Evolutionary conservation across 92 coral and sea anemone species (phyloP).

Genomic region (Isaurus tuberculatus): DNA sequence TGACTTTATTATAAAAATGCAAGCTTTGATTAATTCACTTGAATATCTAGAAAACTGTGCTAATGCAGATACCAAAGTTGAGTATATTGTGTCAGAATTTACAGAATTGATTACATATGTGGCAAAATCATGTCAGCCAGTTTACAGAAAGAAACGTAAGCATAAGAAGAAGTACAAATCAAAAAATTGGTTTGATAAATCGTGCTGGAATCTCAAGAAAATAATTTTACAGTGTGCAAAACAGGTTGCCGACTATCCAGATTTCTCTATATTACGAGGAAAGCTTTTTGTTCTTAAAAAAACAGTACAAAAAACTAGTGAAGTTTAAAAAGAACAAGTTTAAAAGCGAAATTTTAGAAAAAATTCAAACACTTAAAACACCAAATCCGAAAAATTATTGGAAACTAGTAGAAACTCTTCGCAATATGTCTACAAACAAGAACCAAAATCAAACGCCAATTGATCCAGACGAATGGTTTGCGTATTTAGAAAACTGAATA

Average conservation of each 20-base stretch:
- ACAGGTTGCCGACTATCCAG: constrained; percentile 4
- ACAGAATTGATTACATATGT: no score
- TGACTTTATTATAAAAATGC: neutral
- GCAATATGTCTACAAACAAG: neutral
- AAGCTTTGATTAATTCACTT: neutral
- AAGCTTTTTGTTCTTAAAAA: constrained; percentile 12
- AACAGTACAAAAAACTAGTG: constrained; percentile 21
- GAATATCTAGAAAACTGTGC: constrained; percentile 18
- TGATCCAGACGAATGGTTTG: constrained; percentile 4
- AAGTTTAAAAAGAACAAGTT: constrained; percentile 7
- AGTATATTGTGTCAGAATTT: no score
- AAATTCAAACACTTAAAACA: constrained; percentile 17
- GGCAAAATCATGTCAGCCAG: no score
- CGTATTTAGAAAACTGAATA: constrained; percentile 20
- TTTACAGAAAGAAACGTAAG: no score
- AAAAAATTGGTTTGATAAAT: no score
- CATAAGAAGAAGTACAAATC: no score
- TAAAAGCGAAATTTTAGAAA: neutral
- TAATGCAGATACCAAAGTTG: no score
- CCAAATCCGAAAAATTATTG: constrained; percentile 25
- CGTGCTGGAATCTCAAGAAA: no score
- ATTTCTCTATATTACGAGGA: constrained; percentile 27
- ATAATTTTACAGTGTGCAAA: constrained; percentile 22
- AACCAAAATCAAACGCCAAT: neutral
- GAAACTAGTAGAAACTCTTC: constrained; percentile 16